Percentiles rank a stretch among this genome's conserved stretches.
phyloP scores from a whole-genome alignment of 2,113 vertebrate species.

The Crotalus viridis region DNA sequence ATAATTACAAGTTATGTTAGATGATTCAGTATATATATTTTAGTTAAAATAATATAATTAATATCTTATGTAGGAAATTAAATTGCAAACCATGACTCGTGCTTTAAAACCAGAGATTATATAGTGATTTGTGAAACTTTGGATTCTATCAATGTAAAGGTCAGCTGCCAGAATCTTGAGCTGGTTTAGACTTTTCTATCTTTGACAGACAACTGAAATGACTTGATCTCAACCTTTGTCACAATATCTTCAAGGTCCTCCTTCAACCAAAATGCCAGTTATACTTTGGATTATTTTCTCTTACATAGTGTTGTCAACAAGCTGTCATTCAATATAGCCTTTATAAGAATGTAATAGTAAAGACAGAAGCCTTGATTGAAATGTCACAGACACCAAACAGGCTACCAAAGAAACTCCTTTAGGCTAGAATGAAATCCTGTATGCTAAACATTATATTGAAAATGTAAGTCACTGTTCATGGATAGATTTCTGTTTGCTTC shows the following conservation, averaged over 20 bases:
- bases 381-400: neutral
- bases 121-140: neutral
- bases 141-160: constrained; percentile 1
- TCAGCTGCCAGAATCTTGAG: neutral
- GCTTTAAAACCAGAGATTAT: neutral
- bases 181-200: neutral
- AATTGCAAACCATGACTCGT: neutral
- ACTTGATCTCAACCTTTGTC: neutral
- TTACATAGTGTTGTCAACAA: neutral
- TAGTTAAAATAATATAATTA: neutral
- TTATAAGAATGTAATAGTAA: neutral
- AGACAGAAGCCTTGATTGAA: neutral
- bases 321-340: neutral
- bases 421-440: neutral
- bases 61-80: neutral
- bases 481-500: neutral
- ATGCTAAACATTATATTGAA: neutral
- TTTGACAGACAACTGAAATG: neutral
- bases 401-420: neutral
- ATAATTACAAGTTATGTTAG: neutral
- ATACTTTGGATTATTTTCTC: neutral
- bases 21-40: neutral
- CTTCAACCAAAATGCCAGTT: constrained; percentile 1
- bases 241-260: neutral
- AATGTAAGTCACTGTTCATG: neutral